A percentile compares a stretch with the other conserved stretches of the same genome.
phyloP scores from a whole-genome alignment of 2,797 vertebrate genomes.

The Onychomys arenicola region DNA sequence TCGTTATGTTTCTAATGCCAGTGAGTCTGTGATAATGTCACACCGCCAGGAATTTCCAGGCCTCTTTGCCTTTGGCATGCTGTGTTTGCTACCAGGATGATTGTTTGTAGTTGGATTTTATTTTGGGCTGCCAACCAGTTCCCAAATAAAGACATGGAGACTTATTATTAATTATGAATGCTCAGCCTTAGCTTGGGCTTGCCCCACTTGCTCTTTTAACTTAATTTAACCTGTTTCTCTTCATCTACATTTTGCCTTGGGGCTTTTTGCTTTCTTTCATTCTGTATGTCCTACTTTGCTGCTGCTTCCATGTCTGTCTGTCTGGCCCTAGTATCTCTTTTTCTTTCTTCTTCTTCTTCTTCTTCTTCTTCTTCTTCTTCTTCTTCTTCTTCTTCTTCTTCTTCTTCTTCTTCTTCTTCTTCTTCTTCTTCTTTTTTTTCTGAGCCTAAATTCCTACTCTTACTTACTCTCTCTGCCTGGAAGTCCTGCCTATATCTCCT shows the following conservation, averaged over 20 bases:
- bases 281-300: not conserved
- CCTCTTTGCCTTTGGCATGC: not conserved
- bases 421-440: not conserved
- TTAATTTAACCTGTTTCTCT: not conserved
- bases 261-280: not conserved
- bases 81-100: not conserved
- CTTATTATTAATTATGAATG: not conserved
- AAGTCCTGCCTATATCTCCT: not conserved
- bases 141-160: not conserved
- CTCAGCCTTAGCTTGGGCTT: not conserved
- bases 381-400: too few species aligned
- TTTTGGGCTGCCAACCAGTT: not conserved
- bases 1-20: not conserved
- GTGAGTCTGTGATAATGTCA: not conserved
- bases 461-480: not conserved
- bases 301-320: not conserved
- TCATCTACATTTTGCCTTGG: not conserved
- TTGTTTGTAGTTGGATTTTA: not conserved
- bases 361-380: too few species aligned
- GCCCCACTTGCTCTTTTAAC: not conserved
- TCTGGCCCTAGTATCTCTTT: not conserved
- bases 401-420: too few species aligned
- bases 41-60: accelerated
- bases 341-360: not conserved
- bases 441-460: not conserved